Base-by-base conservation (phyloP, 2,888 invertebrate genomes). In the Arctia plantaginis region DNA sequence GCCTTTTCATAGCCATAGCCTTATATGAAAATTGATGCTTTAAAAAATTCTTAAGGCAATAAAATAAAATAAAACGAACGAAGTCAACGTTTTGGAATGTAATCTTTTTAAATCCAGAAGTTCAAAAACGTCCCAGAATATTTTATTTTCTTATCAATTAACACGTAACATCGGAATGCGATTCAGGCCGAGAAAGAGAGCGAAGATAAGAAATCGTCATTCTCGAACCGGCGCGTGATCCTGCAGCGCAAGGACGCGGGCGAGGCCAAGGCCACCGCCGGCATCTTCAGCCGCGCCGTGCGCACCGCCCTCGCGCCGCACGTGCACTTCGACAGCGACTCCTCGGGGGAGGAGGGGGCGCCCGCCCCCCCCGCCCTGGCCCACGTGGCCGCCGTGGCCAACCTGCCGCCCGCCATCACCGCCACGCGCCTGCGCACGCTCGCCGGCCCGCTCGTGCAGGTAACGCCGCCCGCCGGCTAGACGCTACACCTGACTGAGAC, bases 331-430 rank as follows among this genome's bases (percentile, higher is more conserved):
- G 92, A 89, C 51, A 88, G 86, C 66, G 92, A 88, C 0, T 91
- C 91, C 0, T 92, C 91, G 1, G 71, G 91, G 0, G 92, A 90
- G 3, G 93, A 92, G 70, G 91, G 89, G n/a, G n/a, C n/a, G n/a
- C 0, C 78, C 77, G 0, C 69, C 88, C 44, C 66, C 86, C 1
- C 82, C 0, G 90, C n/a, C 2, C 35, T n/a, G 90, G 35, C 35
- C 0, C 78, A 74, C 8, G 74, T 86, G 0, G 95, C 94, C 0
- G 33, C 78, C 0, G 95, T 96, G 0, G 74, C 71, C 10, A 94
- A 95, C 72, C 77, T 96, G 65, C 96, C 96, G 0, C 94, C 91
- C 78, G 96, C 95, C 0, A 96, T 96, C 90, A 96, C 96, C 0
- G 93, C 94, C 71, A 93, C 95, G 0, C 79, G 96, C 18, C 79